Base-by-base conservation (phyloP, 2,888 invertebrate species). In the Diachrysia chrysitis region DNA sequence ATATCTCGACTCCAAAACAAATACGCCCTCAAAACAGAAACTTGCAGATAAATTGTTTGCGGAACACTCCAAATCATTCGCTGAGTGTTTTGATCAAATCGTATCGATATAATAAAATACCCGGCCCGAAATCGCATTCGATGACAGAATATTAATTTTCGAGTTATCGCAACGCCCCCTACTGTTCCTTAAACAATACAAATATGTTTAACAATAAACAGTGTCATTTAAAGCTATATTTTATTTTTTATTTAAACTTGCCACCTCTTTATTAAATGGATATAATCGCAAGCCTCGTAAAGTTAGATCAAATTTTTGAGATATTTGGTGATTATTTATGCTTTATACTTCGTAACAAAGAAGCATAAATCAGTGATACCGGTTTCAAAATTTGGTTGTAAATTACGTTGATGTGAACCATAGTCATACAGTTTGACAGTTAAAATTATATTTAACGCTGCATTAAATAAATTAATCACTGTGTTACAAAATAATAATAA, bases 101-200 rank as follows among this genome's bases (percentile, higher is more conserved):
- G 83, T 79, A 77, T 83, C 83, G 89, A 93, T 92, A 92, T 90
- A 89, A 89, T 92, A 92, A 93, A 92, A 86, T 87, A 89, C 83
- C 85, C 81, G 81, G 83, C 82, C 92, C 83, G 93, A 93, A 92
- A 86, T 88, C 89, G 88, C 82, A 88, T 90, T 85, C 88, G 91
- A 88, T 87, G 92, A 93, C 93, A 92, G 92, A 92, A 92, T 93
- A 94, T 93, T 93, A 94, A 94, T 94, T 93, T 91, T 85, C 90
- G 16, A 86, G 86, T 89, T 90, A 90, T 90, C 84, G 83, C 71
- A 81, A 80, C 83, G 84, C 89, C 91, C 91, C 90, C 92, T 85
- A 83, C 90, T 71, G 86, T 75, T 81, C 85, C 76, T 89, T 86
- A 87, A 92, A 92, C 90, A 87, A 87, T 89, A 88, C 85, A 83